Conservation (phyloP, 2,888 invertebrate species). For the Xanthia icteritia region DNA sequence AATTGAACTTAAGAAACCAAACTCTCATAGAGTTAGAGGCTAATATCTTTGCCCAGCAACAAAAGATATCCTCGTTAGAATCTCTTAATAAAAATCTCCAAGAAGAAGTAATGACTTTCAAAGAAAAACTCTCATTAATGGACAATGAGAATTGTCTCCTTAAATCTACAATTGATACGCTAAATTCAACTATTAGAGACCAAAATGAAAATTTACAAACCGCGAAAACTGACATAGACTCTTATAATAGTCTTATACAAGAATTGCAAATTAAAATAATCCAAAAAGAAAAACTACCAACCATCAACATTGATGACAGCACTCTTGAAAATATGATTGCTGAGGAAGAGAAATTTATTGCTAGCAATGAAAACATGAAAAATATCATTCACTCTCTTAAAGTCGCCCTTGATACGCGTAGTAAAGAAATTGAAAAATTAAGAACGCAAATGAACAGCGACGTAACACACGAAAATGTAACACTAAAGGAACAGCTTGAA, state of each 20-base stretch:
- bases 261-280: conserved; percentile 80
- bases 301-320: conserved; percentile 71
- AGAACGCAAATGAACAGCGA: conserved; percentile 67
- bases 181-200: conserved; percentile 78
- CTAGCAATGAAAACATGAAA: conserved; percentile 85
- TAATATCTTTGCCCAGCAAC: conserved; percentile 73
- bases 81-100: conserved; percentile 75
- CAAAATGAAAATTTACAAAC: conserved; percentile 76
- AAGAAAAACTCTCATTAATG: conserved; percentile 72
- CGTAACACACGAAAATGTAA: conserved; percentile 37
- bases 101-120: conserved; percentile 70
- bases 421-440: conserved; percentile 77
- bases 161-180: conserved; percentile 77
- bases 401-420: conserved; percentile 74
- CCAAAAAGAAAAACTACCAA: conserved; percentile 70
- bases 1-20: conserved; percentile 75
- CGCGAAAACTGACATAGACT: conserved; percentile 77
- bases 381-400: conserved; percentile 82
- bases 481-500: conserved; percentile 67
- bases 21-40: conserved; percentile 77
- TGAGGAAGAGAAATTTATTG: conserved; percentile 81
- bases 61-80: conserved; percentile 78
- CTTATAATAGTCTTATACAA: conserved; percentile 79
- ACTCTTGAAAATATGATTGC: conserved; percentile 79
- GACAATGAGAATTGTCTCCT: conserved; percentile 79